These are phyloP conservation scores for Alviniconcha marisindica DNA, from an alignment of 1,140 invertebrate genomes.

Conservation along the genomic window DNA sequence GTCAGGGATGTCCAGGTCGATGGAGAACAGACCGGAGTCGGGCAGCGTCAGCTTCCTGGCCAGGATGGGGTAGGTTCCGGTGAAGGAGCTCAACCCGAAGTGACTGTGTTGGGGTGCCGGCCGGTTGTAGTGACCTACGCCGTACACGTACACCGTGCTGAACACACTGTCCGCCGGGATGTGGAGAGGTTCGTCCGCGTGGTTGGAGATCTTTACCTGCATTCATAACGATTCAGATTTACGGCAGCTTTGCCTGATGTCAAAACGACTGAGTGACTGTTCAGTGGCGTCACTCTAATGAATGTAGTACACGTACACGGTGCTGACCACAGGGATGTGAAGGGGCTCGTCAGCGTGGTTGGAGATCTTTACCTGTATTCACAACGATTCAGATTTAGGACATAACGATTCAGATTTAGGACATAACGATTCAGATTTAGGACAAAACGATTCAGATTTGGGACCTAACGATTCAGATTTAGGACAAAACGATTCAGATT, in stretches of 20 bases:
- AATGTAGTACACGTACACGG: conserved; percentile 37
- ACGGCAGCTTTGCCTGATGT: too few species aligned
- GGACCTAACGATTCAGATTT: too few species aligned
- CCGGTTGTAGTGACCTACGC: conserved; percentile 28
- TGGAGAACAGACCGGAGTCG: conserved; percentile 17
- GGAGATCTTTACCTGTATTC: conserved; percentile 17
- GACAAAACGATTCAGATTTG: too few species aligned
- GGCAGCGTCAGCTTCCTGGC: conserved; percentile 23
- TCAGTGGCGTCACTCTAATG: too few species aligned
- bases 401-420: too few species aligned
- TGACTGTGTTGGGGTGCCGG: not conserved
- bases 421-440: too few species aligned
- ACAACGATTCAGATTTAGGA: too few species aligned
- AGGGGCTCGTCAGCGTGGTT: conserved; percentile 27
- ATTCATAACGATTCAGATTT: too few species aligned
- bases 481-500: too few species aligned
- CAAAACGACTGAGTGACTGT: too few species aligned
- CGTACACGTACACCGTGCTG: conserved; percentile 31
- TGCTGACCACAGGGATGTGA: conserved; percentile 1
- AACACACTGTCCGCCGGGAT: conserved; percentile 14
- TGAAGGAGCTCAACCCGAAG: not conserved
- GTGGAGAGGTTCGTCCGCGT: conserved; percentile 29
- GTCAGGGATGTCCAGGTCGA: conserved; percentile 30
- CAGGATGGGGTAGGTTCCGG: conserved; percentile 31
- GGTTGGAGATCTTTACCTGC: conserved; percentile 18